Conservation (phyloP, 2,888 invertebrate species). For the Unio pictorum region DNA sequence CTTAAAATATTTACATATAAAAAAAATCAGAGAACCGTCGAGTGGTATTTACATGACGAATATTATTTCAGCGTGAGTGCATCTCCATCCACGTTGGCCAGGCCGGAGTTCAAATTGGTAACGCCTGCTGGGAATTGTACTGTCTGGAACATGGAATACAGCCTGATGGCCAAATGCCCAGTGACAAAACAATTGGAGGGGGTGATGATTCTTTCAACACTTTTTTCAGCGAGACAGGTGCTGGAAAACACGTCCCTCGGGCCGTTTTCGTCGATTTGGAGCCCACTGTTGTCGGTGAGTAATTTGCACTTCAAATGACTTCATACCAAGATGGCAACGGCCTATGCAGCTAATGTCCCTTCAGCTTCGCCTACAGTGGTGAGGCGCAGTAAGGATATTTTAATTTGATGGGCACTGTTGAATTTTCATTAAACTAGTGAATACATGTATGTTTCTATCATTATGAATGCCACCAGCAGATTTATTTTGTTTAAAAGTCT, state of each 20-base stretch:
- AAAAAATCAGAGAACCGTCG: too few relatives aligned
- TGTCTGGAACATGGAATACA: slow-evolving; percentile 76
- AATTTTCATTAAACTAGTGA: not conserved
- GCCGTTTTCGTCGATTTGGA: slow-evolving; percentile 87
- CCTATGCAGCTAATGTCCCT: not conserved
- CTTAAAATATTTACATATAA: too few relatives aligned
- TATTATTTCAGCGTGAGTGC: slow-evolving; percentile 71
- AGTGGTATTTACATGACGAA: not conserved
- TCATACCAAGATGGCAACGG: too few relatives aligned
- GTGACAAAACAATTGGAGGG: slow-evolving; percentile 82
- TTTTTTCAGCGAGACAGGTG: slow-evolving; percentile 85
- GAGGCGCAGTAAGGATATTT: not conserved
- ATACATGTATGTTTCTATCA: not conserved
- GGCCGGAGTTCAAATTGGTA: slow-evolving; percentile 75
- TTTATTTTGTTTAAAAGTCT: not conserved
- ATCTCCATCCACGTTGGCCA: slow-evolving; percentile 74
- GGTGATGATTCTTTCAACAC: slow-evolving; percentile 92
- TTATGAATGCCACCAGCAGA: not conserved
- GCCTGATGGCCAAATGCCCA: slow-evolving; percentile 77
- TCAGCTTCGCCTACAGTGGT: not conserved
- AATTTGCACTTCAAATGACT: not conserved
- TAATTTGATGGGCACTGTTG: too few relatives aligned
- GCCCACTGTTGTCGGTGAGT: slow-evolving; percentile 90
- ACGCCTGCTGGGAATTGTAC: slow-evolving; percentile 76
- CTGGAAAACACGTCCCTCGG: slow-evolving; percentile 84